These are phyloP conservation scores for Pandemis heparana DNA, from an alignment of 2,888 invertebrate genomes.

Conservation along the genomic window DNA sequence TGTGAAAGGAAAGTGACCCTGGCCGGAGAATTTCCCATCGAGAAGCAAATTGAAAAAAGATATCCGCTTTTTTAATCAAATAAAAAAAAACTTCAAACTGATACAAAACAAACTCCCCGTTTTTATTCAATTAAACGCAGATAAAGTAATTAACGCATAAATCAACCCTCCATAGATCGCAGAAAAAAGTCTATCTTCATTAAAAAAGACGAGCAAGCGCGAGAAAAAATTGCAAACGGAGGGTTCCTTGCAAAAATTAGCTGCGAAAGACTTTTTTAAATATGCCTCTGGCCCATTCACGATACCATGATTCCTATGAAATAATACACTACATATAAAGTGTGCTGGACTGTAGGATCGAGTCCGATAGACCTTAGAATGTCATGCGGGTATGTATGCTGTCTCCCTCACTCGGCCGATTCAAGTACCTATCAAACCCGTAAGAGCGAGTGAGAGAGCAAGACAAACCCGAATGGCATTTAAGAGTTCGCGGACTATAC, in stretches of 20 bases:
- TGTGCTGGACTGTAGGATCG: no score
- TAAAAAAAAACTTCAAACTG: slow-evolving; percentile 40
- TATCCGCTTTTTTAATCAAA: slow-evolving; percentile 40
- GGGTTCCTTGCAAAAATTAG: slow-evolving; percentile 10
- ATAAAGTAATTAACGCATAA: slow-evolving; percentile 64
- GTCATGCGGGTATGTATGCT: no score
- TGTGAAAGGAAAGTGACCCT: not conserved
- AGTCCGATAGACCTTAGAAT: no score
- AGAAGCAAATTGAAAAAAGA: slow-evolving; percentile 1
- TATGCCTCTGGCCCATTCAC: no score
- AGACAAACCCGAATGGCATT: no score
- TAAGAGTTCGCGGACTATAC: no score
- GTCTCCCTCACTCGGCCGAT: no score
- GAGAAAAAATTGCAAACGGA: not conserved
- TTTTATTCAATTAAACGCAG: slow-evolving; percentile 57
- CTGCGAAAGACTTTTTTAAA: no score
- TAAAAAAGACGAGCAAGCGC: slow-evolving; percentile 27
- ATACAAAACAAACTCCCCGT: slow-evolving; percentile 41
- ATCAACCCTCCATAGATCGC: slow-evolving; percentile 59
- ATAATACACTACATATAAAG: no score
- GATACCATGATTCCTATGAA: no score
- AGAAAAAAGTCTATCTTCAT: slow-evolving; percentile 56
- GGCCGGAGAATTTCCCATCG: not conserved
- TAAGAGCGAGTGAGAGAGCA: no score
- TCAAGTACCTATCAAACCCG: no score